A percentile compares a stretch with the other conserved stretches of the same genome.
These are phyloP conservation scores for Ommatoiulus sabulosus DNA, from an alignment of 2,888 invertebrate species.

Conservation along the genomic window DNA sequence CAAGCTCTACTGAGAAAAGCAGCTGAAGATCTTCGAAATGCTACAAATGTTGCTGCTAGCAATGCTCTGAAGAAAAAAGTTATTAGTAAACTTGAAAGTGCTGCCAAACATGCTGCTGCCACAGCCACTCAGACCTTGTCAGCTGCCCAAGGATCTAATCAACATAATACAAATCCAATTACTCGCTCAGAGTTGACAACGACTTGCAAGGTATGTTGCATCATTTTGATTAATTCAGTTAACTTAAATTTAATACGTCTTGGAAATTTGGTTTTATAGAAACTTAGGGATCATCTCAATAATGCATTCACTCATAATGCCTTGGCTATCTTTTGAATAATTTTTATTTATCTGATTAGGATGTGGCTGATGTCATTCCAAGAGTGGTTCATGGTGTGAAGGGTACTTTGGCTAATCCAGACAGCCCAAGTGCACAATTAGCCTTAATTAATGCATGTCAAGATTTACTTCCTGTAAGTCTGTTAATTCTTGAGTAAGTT, in stretches of 20 bases:
- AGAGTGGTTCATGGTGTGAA: constrained; percentile 83
- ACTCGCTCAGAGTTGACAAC: constrained; percentile 79
- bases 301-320: too few relatives aligned
- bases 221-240: background rate
- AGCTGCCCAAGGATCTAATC: constrained; percentile 84
- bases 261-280: background rate
- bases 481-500: background rate
- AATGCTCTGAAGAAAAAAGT: constrained; percentile 80
- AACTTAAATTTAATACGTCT: background rate
- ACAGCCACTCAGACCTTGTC: constrained; percentile 92
- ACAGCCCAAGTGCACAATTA: constrained; percentile 81
- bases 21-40: constrained; percentile 92
- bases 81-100: constrained; percentile 75
- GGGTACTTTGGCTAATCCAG: constrained; percentile 76
- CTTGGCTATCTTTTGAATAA: background rate
- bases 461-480: constrained; percentile 79
- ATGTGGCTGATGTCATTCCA: constrained; percentile 82
- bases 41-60: constrained; percentile 86
- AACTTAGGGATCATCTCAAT: background rate
- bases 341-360: constrained; percentile 58
- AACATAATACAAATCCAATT: constrained; percentile 78
- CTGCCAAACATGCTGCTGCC: constrained; percentile 86
- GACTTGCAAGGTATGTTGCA: constrained; percentile 75
- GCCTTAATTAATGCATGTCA: constrained; percentile 86
- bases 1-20: constrained; percentile 88